Evolutionary conservation across 2,113 vertebrate species (phyloP), one percentile per base, ranked within the genome.

Genomic region (Cariama cristata): DNA sequence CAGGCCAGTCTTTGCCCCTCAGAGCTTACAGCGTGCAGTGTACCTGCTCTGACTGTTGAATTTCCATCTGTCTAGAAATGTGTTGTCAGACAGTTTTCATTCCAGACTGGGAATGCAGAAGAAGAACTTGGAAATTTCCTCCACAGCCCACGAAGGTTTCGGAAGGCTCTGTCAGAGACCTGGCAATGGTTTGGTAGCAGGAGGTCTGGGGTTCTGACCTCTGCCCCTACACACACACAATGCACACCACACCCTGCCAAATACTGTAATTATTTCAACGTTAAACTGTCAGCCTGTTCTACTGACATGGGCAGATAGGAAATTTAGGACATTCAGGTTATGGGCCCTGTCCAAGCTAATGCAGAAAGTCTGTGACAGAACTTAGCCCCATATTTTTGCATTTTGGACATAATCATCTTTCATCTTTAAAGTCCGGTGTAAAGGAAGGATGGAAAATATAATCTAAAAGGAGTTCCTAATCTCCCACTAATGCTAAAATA

Each of bases 31-130:
- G 26, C 1, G 6, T 11, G 35, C 13, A 13, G 13, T 23, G 3
- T 6, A 7, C 44, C 47, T 19, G 58, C 8, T 7, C 38, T 9
- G n/a, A 4, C 76, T 27, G 12, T 1, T 12, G 33, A 4, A 2
- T 30, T 17, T 6, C 42, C 55, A 5, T 17, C 56, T 8, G 2
- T 2, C 72, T 35, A 3, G 45, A 13, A 62, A 38, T 53, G 49
- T 10, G 44, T 1, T 17, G 1, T 8, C 88, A 14, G n/a, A 2
- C 2, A 0, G 32, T 8, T 27, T 45, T 42, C 33, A 1, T 55
- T 55, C 75, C 79, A 11, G 21, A 1, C 47, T 38, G 50, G 66
- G 52, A 53, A 17, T 0, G 5, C 59, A 56, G 8, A 49, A 52
- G 55, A 14, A 33, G 42, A 16, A 10, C 44, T 72, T 8, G 8